Evolutionary conservation across 2,888 invertebrate genomes (phyloP).

Genomic region (Toxonevra muliebris): DNA sequence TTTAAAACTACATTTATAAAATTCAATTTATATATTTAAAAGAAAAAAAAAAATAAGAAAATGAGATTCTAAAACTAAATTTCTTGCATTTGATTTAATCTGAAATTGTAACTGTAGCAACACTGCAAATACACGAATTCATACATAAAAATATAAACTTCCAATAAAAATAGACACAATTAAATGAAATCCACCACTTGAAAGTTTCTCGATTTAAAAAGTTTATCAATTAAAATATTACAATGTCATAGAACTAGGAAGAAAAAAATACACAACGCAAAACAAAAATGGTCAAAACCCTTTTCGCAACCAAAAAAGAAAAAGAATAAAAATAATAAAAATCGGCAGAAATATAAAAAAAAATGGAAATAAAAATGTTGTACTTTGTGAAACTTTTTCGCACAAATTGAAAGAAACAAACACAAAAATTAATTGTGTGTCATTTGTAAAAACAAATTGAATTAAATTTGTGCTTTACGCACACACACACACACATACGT

Average conservation of each 20-base stretch:
- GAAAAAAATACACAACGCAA: neutral
- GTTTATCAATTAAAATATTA: conserved; percentile 42
- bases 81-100: too few species aligned
- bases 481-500: too few species aligned
- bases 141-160: too few species aligned
- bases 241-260: neutral
- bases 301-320: neutral
- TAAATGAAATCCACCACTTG: neutral
- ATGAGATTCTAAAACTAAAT: neutral
- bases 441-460: conserved; percentile 43
- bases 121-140: too few species aligned
- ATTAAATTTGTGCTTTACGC: conserved; percentile 27
- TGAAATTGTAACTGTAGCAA: too few species aligned
- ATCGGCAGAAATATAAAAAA: neutral
- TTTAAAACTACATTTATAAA: too few species aligned
- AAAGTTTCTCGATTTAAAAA: conserved; percentile 41
- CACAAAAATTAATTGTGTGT: conserved; percentile 45
- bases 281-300: conserved; percentile 1
- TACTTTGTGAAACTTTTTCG: conserved; percentile 16
- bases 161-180: neutral
- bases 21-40: too few species aligned
- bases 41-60: neutral
- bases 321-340: neutral
- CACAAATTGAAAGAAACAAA: conserved; percentile 29
- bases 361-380: neutral